Evolutionary conservation across 2,113 vertebrate species (phyloP).

Genomic region (Collichthys lucidus): DNA sequence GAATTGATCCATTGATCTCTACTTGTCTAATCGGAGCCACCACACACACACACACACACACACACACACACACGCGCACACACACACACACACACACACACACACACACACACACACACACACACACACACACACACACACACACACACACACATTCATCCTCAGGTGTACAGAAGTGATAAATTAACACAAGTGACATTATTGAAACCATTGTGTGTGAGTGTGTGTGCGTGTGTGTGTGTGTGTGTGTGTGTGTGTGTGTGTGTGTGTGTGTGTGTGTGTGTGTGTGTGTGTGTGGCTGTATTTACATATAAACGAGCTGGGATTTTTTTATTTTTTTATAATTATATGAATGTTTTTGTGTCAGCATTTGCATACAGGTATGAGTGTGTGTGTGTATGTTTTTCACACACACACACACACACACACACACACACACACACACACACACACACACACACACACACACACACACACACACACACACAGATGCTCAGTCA

Average conservation of each 20-base stretch:
- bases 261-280: slow-evolving; percentile 10
- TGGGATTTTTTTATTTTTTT: background rate
- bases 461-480: slow-evolving; percentile 49
- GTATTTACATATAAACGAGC: slow-evolving; percentile 56
- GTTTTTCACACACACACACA: slow-evolving; percentile 41
- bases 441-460: slow-evolving; percentile 33
- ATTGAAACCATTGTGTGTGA: slow-evolving; percentile 27
- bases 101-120: slow-evolving; percentile 3
- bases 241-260: slow-evolving; percentile 8
- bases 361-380: background rate
- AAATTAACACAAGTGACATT: slow-evolving; percentile 72
- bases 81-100: background rate
- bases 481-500: slow-evolving; percentile 31
- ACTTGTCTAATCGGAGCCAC: slow-evolving; percentile 66
- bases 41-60: background rate
- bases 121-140: background rate
- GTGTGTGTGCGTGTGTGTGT: slow-evolving; percentile 2
- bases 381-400: background rate
- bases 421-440: slow-evolving; percentile 43
- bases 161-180: slow-evolving; percentile 71
- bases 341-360: slow-evolving; percentile 7
- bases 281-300: slow-evolving; percentile 6
- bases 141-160: slow-evolving; percentile 33
- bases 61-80: too few species aligned
- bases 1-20: slow-evolving; percentile 64